Base-by-base conservation (phyloP, 2,888 invertebrate species). In the Oligia fasciuncula region DNA sequence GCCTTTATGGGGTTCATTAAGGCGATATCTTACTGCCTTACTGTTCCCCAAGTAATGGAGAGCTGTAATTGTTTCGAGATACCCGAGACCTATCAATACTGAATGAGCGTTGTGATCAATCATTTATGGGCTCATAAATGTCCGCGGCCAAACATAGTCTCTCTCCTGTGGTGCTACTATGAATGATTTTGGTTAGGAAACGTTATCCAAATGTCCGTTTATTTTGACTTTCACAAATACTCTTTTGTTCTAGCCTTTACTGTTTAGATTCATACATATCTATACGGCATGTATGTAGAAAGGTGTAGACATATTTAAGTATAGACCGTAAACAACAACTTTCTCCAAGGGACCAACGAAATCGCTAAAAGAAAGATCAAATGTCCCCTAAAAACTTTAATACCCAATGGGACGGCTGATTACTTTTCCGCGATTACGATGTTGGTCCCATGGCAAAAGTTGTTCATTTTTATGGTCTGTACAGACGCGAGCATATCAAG, bases 71-170 rank as follows among this genome's bases (percentile, higher is more conserved):
- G 14, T 57, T 57, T 17, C 9, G 17, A 23, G 40, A 57, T 40
- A 68, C 17, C 51, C 23, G 40, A 65, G 1, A 70, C 57, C 19
- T 40, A 79, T 79, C 57, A 43, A 84, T 60, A 68, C 0, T 43
- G 35, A 54, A 60, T 46, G 43, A 69, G 23, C 35, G 23, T 17
- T 46, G 23, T 29, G 35, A 71, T 85, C 85, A 75, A 83, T 83
- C 74, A 80, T 85, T 29, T 29, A 62, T 63, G 23, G 40, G 62
- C 74, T 67, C 54, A 40, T 74, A 62, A 82, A 85, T 82, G 74
- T 67, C 67, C 43, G 51, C 40, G 62, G 2, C 23, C 54, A 69
- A 69, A 19, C 19, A 29, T 62, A 40, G 29, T n/a, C 60, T n/a
- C 14, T 62, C n/a, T 54, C 40, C 4, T 54, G n/a, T 57, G 17